Conservation (phyloP, 2,797 vertebrate genomes). For the Furcifer pardalis region DNA sequence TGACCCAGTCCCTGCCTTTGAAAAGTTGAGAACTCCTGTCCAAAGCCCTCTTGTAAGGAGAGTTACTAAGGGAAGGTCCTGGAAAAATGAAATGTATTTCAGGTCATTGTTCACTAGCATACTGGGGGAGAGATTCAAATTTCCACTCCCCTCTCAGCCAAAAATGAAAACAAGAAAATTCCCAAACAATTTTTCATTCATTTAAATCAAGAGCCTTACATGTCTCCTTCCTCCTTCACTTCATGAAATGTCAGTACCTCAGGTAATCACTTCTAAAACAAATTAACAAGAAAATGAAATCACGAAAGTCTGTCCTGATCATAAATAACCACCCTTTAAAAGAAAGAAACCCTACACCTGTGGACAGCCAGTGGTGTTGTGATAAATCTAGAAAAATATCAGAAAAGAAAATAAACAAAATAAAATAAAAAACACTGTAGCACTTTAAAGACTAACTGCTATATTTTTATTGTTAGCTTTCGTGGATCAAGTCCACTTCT, state of each 20-base stretch:
- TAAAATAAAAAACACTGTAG: too few species aligned
- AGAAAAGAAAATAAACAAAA: too few species aligned
- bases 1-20: too few species aligned
- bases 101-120: neutral
- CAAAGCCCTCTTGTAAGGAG: neutral
- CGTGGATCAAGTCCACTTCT: too few species aligned
- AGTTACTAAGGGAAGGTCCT: neutral
- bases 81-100: neutral
- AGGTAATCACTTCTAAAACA: neutral
- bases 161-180: neutral
- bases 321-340: neutral
- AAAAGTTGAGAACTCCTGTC: too few species aligned
- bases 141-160: neutral
- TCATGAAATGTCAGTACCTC: neutral
- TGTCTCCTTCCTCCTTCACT: too few species aligned
- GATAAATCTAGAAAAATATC: too few species aligned
- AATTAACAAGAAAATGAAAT: neutral
- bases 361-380: neutral
- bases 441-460: too few species aligned
- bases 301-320: neutral
- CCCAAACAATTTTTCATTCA: neutral
- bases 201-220: neutral
- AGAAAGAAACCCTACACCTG: neutral
- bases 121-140: neutral
- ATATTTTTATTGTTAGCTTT: too few species aligned